Percentiles rank a stretch among this genome's conserved stretches.
Conservation (phyloP, 2,888 invertebrate genomes). For the Eustalomyia histrio region DNA sequence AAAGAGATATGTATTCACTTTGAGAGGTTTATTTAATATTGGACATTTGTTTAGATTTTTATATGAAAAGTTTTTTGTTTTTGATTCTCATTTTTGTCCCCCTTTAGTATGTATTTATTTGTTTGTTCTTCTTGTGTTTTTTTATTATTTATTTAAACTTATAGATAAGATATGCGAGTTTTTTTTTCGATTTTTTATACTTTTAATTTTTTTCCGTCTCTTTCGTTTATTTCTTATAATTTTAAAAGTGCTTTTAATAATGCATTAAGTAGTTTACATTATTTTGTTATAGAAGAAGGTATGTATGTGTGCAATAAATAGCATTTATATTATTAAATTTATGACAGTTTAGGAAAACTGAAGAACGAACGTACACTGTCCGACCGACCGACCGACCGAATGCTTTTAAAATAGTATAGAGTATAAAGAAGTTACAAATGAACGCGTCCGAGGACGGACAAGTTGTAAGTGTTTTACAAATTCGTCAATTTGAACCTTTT, state of each 20-base stretch:
- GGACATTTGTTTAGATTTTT: slow-evolving; percentile 34
- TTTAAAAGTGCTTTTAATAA: slow-evolving; percentile 19
- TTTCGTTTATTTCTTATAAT: slow-evolving; percentile 7
- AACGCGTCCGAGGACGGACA: slow-evolving; percentile 45
- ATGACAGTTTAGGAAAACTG: slow-evolving; percentile 48
- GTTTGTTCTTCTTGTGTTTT: slow-evolving; percentile 14
- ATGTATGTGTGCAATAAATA: slow-evolving; percentile 31
- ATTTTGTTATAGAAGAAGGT: neutral
- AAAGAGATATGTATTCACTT: neutral
- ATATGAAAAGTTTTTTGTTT: neutral
- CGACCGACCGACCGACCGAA: slow-evolving; percentile 47
- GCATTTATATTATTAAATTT: slow-evolving; percentile 27
- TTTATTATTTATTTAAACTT: slow-evolving; percentile 54
- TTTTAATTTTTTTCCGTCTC: slow-evolving; percentile 27
- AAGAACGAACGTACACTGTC: slow-evolving; percentile 17
- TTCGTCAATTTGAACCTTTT: slow-evolving; percentile 72
- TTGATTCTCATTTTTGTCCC: neutral
- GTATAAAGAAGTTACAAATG: neutral
- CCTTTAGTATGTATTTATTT: slow-evolving; percentile 39
- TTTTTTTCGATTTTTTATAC: slow-evolving; percentile 4
- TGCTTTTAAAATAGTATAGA: neutral
- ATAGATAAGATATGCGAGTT: slow-evolving; percentile 66
- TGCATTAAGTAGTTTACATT: slow-evolving; percentile 20
- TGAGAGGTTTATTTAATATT: neutral
- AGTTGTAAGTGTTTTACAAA: slow-evolving; percentile 40